Evolutionary conservation across 2,797 vertebrate genomes (phyloP).

Genomic region (Clarias platycephalus): DNA sequence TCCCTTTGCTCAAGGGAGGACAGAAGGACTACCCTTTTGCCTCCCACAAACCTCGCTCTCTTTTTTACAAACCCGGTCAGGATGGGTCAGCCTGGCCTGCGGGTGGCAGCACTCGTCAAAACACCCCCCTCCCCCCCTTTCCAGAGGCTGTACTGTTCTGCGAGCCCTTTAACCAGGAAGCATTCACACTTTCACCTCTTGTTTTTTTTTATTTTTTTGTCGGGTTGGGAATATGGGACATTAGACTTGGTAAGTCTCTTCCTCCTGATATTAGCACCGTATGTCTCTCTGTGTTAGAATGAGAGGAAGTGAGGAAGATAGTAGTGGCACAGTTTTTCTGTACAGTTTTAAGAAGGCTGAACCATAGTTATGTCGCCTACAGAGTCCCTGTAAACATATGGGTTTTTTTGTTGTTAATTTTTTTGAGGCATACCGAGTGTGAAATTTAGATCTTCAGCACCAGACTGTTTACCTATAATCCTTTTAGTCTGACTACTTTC

Average conservation of each 20-base stretch:
- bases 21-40: constrained; percentile 47
- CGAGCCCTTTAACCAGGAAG: constrained; percentile 64
- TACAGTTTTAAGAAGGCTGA: constrained; percentile 45
- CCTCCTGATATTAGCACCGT: background rate
- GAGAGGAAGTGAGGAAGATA: constrained; percentile 9
- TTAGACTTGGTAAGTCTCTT: constrained; percentile 31
- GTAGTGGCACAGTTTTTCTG: constrained; percentile 43
- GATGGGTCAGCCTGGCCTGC: constrained; percentile 46
- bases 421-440: constrained; percentile 4
- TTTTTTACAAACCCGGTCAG: constrained; percentile 51
- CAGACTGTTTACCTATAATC: constrained; percentile 28
- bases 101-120: constrained; percentile 50
- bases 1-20: constrained; percentile 61
- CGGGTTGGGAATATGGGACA: constrained; percentile 3
- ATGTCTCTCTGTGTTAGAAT: background rate
- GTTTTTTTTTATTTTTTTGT: constrained; percentile 48
- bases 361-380: constrained; percentile 27
- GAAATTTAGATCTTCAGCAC: constrained; percentile 29
- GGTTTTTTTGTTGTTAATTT: constrained; percentile 22
- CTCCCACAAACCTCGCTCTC: constrained; percentile 55
- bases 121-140: constrained; percentile 44
- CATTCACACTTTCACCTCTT: constrained; percentile 64
- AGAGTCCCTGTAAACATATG: constrained; percentile 24
- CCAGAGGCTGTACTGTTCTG: constrained; percentile 32
- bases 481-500: constrained; percentile 45